Base-by-base conservation (phyloP, 2,888 invertebrate species). In the Stenodera caucasica region DNA sequence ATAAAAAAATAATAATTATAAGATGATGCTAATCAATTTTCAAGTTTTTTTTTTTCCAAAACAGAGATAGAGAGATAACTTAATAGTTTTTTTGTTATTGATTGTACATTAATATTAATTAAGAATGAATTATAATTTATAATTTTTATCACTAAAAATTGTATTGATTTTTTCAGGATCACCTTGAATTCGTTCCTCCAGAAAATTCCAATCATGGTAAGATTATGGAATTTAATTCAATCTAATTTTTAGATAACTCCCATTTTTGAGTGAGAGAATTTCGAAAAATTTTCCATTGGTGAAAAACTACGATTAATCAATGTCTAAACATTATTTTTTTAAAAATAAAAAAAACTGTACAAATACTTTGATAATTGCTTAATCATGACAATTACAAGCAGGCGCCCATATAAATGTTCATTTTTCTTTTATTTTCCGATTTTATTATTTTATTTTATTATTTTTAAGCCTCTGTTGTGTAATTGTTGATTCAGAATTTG, bases 131-230 rank as follows among this genome's bases (percentile, higher is more conserved):
- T 15, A 40, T 40, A 40, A 40, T 40, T 40, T 8, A 40, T 40
- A 9, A 15, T 11, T 45, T 21, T 29, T 26, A 51, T 18, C 15
- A n/a, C n/a, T n/a, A n/a, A n/a, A 21, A 15, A 52, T 30, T 58
- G 58, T 58, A 29, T 49, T 54, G 60, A 63, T 57, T 58, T 57
- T 71, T 71, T 64, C 70, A 71, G 71, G 67, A 60, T 69, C 63
- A 62, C 67, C 67, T 69, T 67, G 66, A 61, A 60, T 57, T 55
- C 26, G 54, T 57, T 30, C 53, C 23, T 53, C 37, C 53, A 54
- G 57, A 54, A 57, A 56, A 66, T 67, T 50, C 61, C 51, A 63
- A 67, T 65, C 55, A 69, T 67, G 70, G 70, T 70, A 66, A 67
- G 70, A 37, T 15, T 15, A n/a, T 21, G 18, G 1, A 18, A 9